Conservation (phyloP, 2,888 invertebrate genomes). For the Thymelicus sylvestris region DNA sequence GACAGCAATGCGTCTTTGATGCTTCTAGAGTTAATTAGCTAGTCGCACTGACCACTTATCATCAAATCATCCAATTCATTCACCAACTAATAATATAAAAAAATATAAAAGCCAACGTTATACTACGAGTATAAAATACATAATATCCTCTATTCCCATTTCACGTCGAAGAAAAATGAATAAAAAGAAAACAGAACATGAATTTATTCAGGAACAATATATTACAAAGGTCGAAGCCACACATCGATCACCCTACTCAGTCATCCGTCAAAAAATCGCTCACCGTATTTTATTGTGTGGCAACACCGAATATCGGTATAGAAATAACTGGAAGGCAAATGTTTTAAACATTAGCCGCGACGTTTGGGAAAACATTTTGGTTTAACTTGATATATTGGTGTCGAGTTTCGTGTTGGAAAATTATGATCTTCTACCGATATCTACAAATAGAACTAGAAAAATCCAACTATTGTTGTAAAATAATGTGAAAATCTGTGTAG, state of each 20-base stretch:
- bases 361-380: constrained; percentile 40
- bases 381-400: constrained; percentile 40
- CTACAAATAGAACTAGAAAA: background rate
- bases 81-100: no score
- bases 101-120: no score
- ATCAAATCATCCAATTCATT: no score
- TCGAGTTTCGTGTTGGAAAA: constrained; percentile 31
- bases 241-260: constrained; percentile 52
- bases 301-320: constrained; percentile 42
- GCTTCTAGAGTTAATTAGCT: no score
- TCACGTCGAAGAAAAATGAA: constrained; percentile 3
- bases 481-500: no score
- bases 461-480: no score
- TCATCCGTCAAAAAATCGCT: constrained; percentile 77
- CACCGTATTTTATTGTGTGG: constrained; percentile 62
- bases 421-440: no score
- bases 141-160: background rate
- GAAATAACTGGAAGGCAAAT: constrained; percentile 51
- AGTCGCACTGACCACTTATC: no score
- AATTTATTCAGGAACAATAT: constrained; percentile 32
- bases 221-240: constrained; percentile 34
- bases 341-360: constrained; percentile 68
- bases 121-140: background rate
- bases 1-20: no score
- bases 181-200: constrained; percentile 17